Evolutionary conservation across 2,797 vertebrate species (phyloP).

Genomic region (Anguilla obscura): DNA sequence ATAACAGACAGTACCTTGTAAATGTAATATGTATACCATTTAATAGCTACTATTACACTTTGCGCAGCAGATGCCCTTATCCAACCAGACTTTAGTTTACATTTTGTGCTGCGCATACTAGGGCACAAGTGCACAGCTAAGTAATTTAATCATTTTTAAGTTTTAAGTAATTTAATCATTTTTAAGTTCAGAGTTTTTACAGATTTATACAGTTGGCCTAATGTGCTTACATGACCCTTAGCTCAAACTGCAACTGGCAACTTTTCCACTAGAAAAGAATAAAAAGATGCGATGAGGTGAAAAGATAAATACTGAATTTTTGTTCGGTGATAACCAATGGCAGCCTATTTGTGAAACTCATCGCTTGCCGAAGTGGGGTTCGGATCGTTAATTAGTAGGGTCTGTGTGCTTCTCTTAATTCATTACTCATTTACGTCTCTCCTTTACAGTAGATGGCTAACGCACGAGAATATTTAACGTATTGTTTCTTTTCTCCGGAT

Average conservation of each 20-base stretch:
- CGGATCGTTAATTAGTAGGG: too few relatives aligned
- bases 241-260: background rate
- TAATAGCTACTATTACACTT: background rate
- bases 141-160: too few relatives aligned
- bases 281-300: too few relatives aligned
- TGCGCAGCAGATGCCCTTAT: background rate
- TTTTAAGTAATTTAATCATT: background rate
- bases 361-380: too few relatives aligned
- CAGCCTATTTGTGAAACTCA: too few relatives aligned
- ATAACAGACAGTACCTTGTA: background rate
- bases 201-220: background rate
- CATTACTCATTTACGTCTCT: too few relatives aligned
- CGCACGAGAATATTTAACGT: too few relatives aligned
- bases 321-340: too few relatives aligned
- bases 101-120: background rate
- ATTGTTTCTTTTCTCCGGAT: too few relatives aligned
- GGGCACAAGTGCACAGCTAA: background rate
- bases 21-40: background rate
- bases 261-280: background rate
- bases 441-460: too few relatives aligned
- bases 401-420: too few relatives aligned
- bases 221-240: background rate
- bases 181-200: background rate
- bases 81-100: background rate
- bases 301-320: too few relatives aligned